Base-by-base conservation (phyloP, 2,113 vertebrate species). In the Perccottus glenii region DNA sequence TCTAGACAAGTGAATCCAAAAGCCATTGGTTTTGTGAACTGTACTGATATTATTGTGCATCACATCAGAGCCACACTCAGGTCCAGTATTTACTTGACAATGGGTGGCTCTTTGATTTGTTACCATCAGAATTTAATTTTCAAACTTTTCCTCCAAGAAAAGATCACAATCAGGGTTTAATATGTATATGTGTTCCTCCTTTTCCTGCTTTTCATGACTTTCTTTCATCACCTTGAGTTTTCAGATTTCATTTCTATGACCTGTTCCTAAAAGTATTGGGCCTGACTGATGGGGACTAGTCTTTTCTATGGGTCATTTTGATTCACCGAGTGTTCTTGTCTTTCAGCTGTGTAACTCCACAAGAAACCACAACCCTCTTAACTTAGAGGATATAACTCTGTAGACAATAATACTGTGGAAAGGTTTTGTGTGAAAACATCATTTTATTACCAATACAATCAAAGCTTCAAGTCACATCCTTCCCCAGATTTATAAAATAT, bases 1-100 rank as follows among this genome's bases (percentile, higher is more conserved):
- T 32, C 19, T 44, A 45, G 50, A 69, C 47, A 72, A 72, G 77
- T 65, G 64, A 77, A 67, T 74, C 68, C 43, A 51, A 79, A 86
- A 88, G 80, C 85, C 84, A 88, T 88, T 81, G 10, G 65, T 75
- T 77, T 60, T 80, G 51, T 81, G 73, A 87, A 75, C 67, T 87
- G 77, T 83, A 79, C 78, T 74, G 64, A 75, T 57, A 63, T 79
- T 80, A 38, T 83, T 87, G 68, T 81, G 73, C 32, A 72, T 68
- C 66, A 65, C 75, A 74, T 3, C 45, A 4, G 65, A 53, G 60
- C 72, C 44, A 63, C 67, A 70, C 69, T 77, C 64, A 77, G 64
- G 69, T 83, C 57, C 62, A 86, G 78, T 85, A 70, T 79, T 69
- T 80, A 15, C 63, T 46, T 65, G 50, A 73, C 72, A 56, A 63